A percentile compares a stretch with the other conserved stretches of the same genome.
Evolutionary conservation across 2,888 invertebrate species (phyloP).

Genomic region (Apomyelois bistriatella): DNA sequence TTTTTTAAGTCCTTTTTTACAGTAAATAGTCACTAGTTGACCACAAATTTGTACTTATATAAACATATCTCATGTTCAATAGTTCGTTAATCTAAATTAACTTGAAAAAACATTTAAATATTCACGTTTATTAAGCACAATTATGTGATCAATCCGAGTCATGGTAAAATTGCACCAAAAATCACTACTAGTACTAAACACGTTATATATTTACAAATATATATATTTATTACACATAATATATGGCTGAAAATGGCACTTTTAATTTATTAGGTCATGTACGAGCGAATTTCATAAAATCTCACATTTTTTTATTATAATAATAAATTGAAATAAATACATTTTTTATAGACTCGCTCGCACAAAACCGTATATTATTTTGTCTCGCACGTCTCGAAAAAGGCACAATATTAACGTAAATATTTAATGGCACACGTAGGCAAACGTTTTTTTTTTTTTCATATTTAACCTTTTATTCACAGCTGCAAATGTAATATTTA

Average conservation of each 20-base stretch:
- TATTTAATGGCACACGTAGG: slow-evolving; percentile 26
- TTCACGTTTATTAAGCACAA: too few relatives aligned
- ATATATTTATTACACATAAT: slow-evolving; percentile 11
- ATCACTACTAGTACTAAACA: slow-evolving; percentile 18
- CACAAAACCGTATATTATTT: slow-evolving; percentile 6
- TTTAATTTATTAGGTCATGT: slow-evolving; percentile 12
- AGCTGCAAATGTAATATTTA: slow-evolving; percentile 15
- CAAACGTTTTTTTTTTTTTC: neutral
- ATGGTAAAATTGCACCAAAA: slow-evolving; percentile 24
- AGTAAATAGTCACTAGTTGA: neutral
- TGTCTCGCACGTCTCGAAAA: slow-evolving; percentile 21
- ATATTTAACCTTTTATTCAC: neutral
- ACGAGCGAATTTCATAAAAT: neutral
- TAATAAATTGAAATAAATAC: neutral
- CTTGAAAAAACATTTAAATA: too few relatives aligned
- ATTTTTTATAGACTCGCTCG: neutral
- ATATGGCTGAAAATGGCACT: slow-evolving; percentile 29
- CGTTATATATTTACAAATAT: slow-evolving; percentile 14
- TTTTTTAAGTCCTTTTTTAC: neutral
- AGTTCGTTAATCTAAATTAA: too few relatives aligned
- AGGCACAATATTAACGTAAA: slow-evolving; percentile 27
- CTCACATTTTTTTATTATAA: neutral
- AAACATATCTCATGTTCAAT: neutral
- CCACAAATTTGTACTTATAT: neutral
- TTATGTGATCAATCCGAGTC: neutral